Evolutionary conservation across 2,888 invertebrate genomes (phyloP), one percentile per base, ranked within the genome.

Genomic region (Diabrotica balteata): DNA sequence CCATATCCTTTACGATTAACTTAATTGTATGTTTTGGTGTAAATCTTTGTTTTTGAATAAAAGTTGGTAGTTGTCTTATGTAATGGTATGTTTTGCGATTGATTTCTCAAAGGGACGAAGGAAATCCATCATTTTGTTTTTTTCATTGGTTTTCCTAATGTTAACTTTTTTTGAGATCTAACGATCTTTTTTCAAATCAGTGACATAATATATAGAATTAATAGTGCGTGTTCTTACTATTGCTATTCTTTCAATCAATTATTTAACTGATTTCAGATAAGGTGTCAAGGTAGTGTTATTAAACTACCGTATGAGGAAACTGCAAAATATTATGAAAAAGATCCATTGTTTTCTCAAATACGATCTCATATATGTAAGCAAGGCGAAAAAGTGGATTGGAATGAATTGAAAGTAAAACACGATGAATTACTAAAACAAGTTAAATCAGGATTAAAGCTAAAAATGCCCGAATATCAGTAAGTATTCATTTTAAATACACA

Each of bases 381-480:
- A 73, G 85, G 85, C 4, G 70, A 78, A 32, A 72, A 76, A 54
- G 81, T 85, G 0, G 81, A 85, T 51, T 87, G 87, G 87, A 74
- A 85, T 0, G 80, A 83, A 7, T 78, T 85, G 60, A 85, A 87
- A 71, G 71, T 79, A 11, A 75, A 76, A 44, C 86, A 86, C 72
- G 86, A 86, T 72, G 70, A 82, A 67, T 69, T 86, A 46, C 63
- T 85, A 7, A 67, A 79, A 8, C 77, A 84, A 22, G 79, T 82
- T 22, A n/a, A 57, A 45, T 68, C 73, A 17, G 66, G 67, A 58
- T 76, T 73, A 7, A 74, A 80, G 10, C 75, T 80, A n/a, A 73
- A 77, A 46, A 75, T 87, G 17, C 87, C 86, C 1, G 83, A 85
- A 54, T 81, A 86, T 71, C 80, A 84, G 87, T 87, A 80, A 82